Conservation (phyloP, 1,140 invertebrate species). For the Papilio polytes region DNA sequence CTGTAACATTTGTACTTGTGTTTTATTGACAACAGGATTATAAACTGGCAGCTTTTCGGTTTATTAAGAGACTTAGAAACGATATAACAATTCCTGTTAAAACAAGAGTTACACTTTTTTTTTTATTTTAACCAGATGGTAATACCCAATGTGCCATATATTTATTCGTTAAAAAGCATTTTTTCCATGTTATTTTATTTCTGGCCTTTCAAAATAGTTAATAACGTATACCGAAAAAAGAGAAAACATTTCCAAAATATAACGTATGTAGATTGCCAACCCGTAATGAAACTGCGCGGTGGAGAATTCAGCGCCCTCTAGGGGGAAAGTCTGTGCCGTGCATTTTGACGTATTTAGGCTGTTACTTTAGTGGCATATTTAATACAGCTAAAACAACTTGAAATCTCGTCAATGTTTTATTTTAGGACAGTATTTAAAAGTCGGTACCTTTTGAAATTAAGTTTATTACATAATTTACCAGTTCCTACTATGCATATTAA, state of each 20-base stretch:
- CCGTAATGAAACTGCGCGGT: not conserved
- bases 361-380: not conserved
- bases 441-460: not conserved
- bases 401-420: not conserved
- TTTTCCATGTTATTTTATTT: not conserved
- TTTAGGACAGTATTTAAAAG: not conserved
- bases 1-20: not conserved
- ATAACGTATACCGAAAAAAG: not conserved
- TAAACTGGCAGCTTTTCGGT: not conserved
- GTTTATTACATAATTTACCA: too few species aligned
- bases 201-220: not conserved
- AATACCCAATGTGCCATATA: too few species aligned
- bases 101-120: not conserved
- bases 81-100: not conserved
- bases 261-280: not conserved
- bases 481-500: too few species aligned
- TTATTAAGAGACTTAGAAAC: not conserved
- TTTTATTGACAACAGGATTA: not conserved
- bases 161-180: not conserved
- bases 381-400: not conserved
- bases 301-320: not conserved
- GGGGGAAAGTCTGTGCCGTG: not conserved
- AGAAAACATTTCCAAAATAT: conserved; percentile 12
- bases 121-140: not conserved
- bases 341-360: conserved; percentile 11